Evolutionary conservation across 2,797 vertebrate species (phyloP), one percentile per base, ranked within the genome.

Genomic region (Pygocentrus nattereri): DNA sequence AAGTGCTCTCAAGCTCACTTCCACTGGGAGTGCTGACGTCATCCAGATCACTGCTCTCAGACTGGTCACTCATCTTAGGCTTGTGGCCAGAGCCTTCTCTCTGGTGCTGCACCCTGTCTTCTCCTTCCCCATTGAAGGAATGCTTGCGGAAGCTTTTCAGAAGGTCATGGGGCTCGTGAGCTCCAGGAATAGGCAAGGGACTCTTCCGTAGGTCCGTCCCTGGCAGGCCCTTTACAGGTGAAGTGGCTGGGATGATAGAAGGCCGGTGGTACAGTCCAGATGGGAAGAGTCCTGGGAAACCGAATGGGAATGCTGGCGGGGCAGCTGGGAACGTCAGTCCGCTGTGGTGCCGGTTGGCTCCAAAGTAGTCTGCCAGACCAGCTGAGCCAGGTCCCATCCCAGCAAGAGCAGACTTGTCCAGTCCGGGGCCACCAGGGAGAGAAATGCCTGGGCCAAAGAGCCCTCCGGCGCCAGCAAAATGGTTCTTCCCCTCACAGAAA

Each of bases 401-500:
- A 90, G 95, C 96, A 89, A 99, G 94, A 90, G 95, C 93, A 67
- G 97, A 95, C 95, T 99, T 99, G 95, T 99, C 98, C 95, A 99
- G 95, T 90, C 94, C 95, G 75, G 96, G 95, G 15, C 92, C 95
- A 82, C 97, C 97, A 89, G 96, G 95, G 91, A 99, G 96, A 84
- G 97, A 96, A 95, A 99, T 97, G 89, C 97, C 96, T 93, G 97
- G 96, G 90, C 96, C 97, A 95, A 99, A 99, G 91, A 99, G 94
- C 85, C 98, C 98, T 92, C 98, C 98, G 30, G 93, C 95, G 82
- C 97, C 98, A 34, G 94, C 95, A 94, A 99, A 99, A 96, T 99
- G 98, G 92, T 99, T 99, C 93, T 99, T 99, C 87, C 98, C 98
- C 93, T 99, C 98, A 91, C 98, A 99, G 96, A 99, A 99, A 91